These are phyloP conservation scores for Ornithoptera alexandrae DNA, from an alignment of 2,888 invertebrate species.

Conservation along the genomic window DNA sequence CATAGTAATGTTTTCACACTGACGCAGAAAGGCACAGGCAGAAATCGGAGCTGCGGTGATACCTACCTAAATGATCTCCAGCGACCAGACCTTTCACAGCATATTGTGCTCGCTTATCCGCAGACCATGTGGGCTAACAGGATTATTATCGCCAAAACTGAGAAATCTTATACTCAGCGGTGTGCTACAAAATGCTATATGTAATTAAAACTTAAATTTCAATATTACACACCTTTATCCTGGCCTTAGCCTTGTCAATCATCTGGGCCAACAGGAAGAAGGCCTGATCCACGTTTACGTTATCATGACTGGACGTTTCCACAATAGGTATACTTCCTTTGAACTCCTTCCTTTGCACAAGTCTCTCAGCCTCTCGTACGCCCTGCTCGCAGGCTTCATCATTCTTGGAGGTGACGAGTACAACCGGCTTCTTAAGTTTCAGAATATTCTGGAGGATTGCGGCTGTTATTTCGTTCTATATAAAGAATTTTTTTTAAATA, in stretches of 20 bases:
- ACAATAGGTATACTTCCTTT: constrained; percentile 92
- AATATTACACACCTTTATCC: constrained; percentile 72
- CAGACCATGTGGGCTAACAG: no score
- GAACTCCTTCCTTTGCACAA: constrained; percentile 93
- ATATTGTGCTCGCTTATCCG: no score
- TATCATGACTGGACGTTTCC: constrained; percentile 97
- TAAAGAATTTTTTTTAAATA: background rate
- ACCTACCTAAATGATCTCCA: no score
- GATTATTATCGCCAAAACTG: no score
- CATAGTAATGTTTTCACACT: no score
- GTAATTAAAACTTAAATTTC: no score
- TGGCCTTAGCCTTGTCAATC: constrained; percentile 93
- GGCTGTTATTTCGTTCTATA: constrained; percentile 86
- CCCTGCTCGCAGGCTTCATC: constrained; percentile 94
- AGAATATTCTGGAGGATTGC: constrained; percentile 91
- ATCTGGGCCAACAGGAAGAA: constrained; percentile 94
- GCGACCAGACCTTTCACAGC: no score
- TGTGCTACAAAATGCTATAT: no score
- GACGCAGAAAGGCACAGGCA: no score
- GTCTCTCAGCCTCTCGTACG: constrained; percentile 92
- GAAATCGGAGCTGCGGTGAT: no score
- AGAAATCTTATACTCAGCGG: no score
- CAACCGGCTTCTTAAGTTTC: constrained; percentile 96
- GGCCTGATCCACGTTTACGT: constrained; percentile 96
- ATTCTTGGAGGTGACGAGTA: constrained; percentile 96